Conservation (phyloP, 2,113 vertebrate species). For the cat (Felis catus) region DNA sequence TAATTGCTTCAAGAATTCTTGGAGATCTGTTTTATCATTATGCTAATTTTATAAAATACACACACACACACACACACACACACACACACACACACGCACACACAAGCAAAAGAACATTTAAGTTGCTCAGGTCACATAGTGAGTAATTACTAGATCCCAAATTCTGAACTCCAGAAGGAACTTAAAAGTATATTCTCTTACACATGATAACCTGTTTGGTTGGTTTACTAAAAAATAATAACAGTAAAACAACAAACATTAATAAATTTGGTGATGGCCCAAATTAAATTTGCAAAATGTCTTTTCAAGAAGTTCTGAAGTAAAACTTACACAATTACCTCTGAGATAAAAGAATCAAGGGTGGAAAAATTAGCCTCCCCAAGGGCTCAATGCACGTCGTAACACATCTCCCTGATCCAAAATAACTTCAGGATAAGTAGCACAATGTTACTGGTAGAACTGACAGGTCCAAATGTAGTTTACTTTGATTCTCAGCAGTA, state of each 20-base stretch:
- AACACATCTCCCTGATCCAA: neutral
- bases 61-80: neutral
- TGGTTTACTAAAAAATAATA: neutral
- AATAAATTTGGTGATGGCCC: neutral
- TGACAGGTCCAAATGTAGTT: neutral
- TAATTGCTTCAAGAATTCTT: neutral
- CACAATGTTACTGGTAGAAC: neutral
- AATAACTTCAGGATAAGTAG: neutral
- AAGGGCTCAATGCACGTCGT: neutral
- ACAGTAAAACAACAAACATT: neutral
- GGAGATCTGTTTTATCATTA: neutral
- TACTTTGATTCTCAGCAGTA: constrained; percentile 9
- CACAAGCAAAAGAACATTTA: neutral
- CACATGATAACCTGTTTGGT: neutral
- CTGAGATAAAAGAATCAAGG: neutral
- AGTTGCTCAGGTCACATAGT: neutral
- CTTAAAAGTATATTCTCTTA: neutral
- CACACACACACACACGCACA: neutral
- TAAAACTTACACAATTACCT: neutral
- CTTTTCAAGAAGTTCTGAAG: neutral
- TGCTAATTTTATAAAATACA: neutral
- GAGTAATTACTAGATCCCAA: neutral
- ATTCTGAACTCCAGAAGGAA: neutral
- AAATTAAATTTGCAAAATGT: neutral
- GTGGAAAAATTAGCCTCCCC: neutral